Conservation (phyloP, 2,888 invertebrate species). For the Petrolisthes manimaculis region DNA sequence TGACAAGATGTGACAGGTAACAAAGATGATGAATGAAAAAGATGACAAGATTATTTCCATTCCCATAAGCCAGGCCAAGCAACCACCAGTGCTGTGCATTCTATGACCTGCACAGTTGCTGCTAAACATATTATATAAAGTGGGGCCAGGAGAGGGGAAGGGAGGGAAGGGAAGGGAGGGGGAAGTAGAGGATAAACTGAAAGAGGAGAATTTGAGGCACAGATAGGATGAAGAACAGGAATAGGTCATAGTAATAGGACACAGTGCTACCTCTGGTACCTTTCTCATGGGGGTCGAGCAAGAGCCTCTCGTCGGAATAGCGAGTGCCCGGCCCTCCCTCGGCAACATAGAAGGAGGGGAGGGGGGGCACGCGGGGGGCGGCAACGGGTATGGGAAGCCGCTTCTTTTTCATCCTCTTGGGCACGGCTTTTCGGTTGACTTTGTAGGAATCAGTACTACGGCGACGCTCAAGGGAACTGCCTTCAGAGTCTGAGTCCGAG, state of each 20-base stretch:
- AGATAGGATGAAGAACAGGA: background rate
- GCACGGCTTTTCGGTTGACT: conserved; percentile 75
- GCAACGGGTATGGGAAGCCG: conserved; percentile 86
- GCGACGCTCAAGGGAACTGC: conserved; percentile 79
- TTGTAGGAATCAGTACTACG: conserved; percentile 72
- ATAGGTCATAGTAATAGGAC: conserved; percentile 19
- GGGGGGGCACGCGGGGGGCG: conserved; percentile 79
- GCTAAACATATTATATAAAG: background rate
- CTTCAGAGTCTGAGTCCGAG: conserved; percentile 92
- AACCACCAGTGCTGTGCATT: conserved; percentile 2
- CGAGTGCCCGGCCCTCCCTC: conserved; percentile 57
- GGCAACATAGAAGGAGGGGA: conserved; percentile 65
- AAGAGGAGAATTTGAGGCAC: background rate
- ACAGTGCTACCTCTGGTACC: conserved; percentile 59
- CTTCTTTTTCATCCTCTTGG: conserved; percentile 71
- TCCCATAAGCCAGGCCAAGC: background rate
- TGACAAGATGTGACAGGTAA: background rate
- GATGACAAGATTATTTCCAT: background rate
- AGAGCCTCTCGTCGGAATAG: conserved; percentile 61
- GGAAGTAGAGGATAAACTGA: background rate
- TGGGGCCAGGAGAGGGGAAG: background rate
- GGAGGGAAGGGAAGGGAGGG: background rate
- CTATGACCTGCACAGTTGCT: background rate
- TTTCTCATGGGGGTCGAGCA: conserved; percentile 64
- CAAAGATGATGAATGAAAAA: background rate